Evolutionary conservation across 2,888 invertebrate genomes (phyloP), one percentile per base, ranked within the genome.

Genomic region (Rhimphoctona megacephalus): DNA sequence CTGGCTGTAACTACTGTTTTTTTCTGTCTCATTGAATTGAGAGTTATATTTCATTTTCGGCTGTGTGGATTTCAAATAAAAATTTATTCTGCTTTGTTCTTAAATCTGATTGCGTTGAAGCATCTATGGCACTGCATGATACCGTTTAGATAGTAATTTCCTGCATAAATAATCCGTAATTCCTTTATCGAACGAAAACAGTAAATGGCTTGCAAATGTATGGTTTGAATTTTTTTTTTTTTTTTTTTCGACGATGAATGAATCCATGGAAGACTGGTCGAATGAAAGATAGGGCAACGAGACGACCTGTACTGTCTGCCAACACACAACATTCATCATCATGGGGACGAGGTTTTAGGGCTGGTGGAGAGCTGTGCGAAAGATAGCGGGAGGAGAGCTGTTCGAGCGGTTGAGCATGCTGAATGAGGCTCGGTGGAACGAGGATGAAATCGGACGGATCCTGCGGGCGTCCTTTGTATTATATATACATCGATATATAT

Each of bases 271-370:
- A 54, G 17, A 39, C 66, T 43, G 84, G 39, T 30, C 25, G 67
- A 84, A 72, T 46, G 81, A 66, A 66, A 54, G 85, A 83, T 83
- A 83, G 69, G 61, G 61, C 17, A 76, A 57, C 46, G 83, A 72
- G 76, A 70, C 70, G 82, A 82, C 54, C 74, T 79, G 70, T 64
- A 54, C 77, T 69, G 36, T 61, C 77, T 67, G 77, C 77, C 52
- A 81, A 78, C 83, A 70, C 66, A 88, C 70, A 88, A 81, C 88
- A 88, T 88, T 87, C 83, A 88, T 88, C 88, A 88, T 88, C 80
- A 49, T 83, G 70, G 66, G 67, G 36, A 80, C 67, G 81, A 81
- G 74, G 79, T 64, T 84, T 82, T 30, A 73, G 73, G 43, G 72
- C 67, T 57, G 81, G 66, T 25, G 54, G 85, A 76, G 76, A 80